These are phyloP conservation scores for Dromiciops gliroides DNA, from an alignment of 2,113 vertebrate species.

Conservation along the genomic window DNA sequence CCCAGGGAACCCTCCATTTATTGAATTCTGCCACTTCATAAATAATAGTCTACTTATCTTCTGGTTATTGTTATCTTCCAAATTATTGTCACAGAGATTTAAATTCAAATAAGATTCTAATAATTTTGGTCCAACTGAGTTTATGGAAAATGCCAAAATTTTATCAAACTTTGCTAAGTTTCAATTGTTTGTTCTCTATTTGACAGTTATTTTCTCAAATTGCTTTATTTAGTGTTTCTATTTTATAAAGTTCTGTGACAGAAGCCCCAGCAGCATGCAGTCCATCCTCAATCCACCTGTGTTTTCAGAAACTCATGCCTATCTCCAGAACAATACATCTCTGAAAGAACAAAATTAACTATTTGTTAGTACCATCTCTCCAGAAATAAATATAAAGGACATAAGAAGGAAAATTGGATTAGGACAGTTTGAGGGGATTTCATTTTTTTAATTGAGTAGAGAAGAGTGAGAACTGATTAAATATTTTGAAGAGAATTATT, in stretches of 20 bases:
- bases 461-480: background rate
- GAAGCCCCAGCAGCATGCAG: slow-evolving; percentile 72
- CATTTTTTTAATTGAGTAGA: slow-evolving; percentile 38
- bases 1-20: slow-evolving; percentile 7
- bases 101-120: slow-evolving; percentile 33
- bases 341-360: slow-evolving; percentile 64
- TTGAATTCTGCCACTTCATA: background rate
- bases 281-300: slow-evolving; percentile 68
- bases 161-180: slow-evolving; percentile 35
- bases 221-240: slow-evolving; percentile 51
- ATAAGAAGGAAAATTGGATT: slow-evolving; percentile 43
- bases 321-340: slow-evolving; percentile 61
- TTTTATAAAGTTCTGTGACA: slow-evolving; percentile 59
- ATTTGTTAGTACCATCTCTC: slow-evolving; percentile 20
- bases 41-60: background rate
- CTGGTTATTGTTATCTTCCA: no score
- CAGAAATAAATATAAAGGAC: slow-evolving; percentile 46
- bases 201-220: slow-evolving; percentile 33
- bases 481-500: slow-evolving; percentile 36
- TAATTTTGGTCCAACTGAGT: slow-evolving; percentile 36
- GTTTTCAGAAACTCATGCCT: slow-evolving; percentile 52
- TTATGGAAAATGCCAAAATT: slow-evolving; percentile 41
- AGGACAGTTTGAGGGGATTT: slow-evolving; percentile 42
- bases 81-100: slow-evolving; percentile 24
- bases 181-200: slow-evolving; percentile 39